phyloP scores from a whole-genome alignment of 2,888 invertebrate genomes.

The Synanthedon myopaeformis region DNA sequence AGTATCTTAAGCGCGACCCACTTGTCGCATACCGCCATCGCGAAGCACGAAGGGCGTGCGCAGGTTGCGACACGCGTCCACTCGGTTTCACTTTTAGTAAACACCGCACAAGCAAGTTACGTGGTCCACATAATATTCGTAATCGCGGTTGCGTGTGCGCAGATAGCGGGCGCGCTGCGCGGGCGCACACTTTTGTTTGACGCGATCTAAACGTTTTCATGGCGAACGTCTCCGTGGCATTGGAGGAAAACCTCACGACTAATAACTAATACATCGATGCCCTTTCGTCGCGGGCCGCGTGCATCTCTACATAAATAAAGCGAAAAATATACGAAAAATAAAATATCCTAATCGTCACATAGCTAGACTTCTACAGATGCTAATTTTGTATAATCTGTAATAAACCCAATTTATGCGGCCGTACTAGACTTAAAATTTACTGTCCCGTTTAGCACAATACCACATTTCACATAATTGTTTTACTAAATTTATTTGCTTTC shows the following conservation, averaged over 20 bases:
- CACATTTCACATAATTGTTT: too few relatives aligned
- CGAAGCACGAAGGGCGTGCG: conserved; percentile 6
- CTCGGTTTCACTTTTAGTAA: conserved; percentile 4
- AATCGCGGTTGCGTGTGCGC: conserved; percentile 13
- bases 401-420: too few relatives aligned
- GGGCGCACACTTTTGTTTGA: conserved; percentile 43
- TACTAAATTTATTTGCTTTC: too few relatives aligned
- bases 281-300: too few relatives aligned
- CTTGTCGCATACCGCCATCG: conserved; percentile 64
- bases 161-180: conserved; percentile 39
- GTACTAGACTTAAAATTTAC: too few relatives aligned
- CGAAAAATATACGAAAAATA: too few relatives aligned
- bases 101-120: conserved; percentile 12
- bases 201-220: conserved; percentile 22
- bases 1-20: conserved; percentile 68
- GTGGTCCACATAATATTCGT: conserved; percentile 23
- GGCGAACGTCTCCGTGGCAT: conserved; percentile 35
- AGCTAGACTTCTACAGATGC: too few relatives aligned
- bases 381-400: too few relatives aligned
- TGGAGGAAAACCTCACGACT: conserved; percentile 28
- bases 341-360: too few relatives aligned
- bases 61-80: neutral
- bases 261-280: too few relatives aligned
- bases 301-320: too few relatives aligned
- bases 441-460: too few relatives aligned